A percentile compares a stretch with the other conserved stretches of the same genome.
phyloP scores from a whole-genome alignment of 2,888 invertebrate genomes.

The Oxyteleia sp. region DNA sequence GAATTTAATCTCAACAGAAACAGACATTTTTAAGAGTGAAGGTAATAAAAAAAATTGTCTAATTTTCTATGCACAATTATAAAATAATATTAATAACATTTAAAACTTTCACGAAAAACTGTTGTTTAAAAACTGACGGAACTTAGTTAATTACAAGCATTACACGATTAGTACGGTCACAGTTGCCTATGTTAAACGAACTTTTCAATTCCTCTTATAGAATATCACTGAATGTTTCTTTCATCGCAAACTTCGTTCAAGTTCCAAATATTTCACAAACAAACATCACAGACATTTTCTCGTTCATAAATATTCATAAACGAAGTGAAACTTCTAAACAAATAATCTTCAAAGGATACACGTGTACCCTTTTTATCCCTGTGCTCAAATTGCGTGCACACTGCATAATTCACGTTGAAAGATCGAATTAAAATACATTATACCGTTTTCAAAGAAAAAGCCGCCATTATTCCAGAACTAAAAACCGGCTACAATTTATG shows the following conservation, averaged over 20 bases:
- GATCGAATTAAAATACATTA: conserved; percentile 47
- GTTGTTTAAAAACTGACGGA: no score
- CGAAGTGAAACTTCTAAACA: not conserved
- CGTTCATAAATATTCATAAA: conserved; percentile 9
- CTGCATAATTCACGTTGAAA: conserved; percentile 35
- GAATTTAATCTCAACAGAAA: no score
- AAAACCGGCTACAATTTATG: conserved; percentile 43
- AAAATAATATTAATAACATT: no score
- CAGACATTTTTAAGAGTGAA: no score
- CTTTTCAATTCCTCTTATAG: no score
- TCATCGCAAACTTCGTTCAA: not conserved
- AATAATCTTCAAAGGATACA: conserved; percentile 18
- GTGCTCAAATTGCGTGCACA: conserved; percentile 15
- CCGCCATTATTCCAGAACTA: conserved; percentile 11
- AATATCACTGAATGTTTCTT: not conserved
- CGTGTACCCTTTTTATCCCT: conserved; percentile 19
- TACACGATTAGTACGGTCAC: no score
- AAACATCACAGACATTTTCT: conserved; percentile 6
- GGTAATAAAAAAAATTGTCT: no score
- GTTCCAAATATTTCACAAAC: not conserved
- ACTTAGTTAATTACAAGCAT: no score
- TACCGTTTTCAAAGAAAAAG: conserved; percentile 14
- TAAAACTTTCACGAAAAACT: no score
- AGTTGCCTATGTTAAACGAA: not conserved
- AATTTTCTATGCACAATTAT: no score